These are phyloP conservation scores for Aphaenogaster rudis DNA, from an alignment of 1,140 invertebrate genomes.

Conservation along the genomic window DNA sequence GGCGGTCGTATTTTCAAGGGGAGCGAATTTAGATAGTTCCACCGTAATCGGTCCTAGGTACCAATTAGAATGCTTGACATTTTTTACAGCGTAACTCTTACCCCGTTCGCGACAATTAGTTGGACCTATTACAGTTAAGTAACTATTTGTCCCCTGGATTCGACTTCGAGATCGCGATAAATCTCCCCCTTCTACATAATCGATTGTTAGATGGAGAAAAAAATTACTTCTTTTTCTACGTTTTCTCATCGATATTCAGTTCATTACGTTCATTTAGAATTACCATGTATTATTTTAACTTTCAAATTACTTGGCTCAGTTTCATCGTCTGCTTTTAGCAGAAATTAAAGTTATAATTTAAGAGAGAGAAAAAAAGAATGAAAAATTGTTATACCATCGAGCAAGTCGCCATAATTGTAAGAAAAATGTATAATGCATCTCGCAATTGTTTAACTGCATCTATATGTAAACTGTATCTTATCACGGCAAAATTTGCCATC, in stretches of 20 bases:
- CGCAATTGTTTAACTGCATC: background rate
- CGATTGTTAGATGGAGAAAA: constrained; percentile 12
- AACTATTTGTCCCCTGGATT: constrained; percentile 33
- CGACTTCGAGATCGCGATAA: constrained; percentile 15
- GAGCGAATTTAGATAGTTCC: constrained; percentile 30
- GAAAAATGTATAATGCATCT: background rate
- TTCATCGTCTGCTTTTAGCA: background rate
- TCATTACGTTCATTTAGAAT: constrained; percentile 11
- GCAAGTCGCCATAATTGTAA: background rate
- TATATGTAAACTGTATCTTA: background rate
- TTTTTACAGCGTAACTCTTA: background rate
- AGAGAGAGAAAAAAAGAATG: background rate
- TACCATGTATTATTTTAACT: background rate
- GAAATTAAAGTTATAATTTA: background rate
- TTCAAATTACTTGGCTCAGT: background rate
- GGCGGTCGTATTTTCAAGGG: constrained; percentile 19
- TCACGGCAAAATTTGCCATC: background rate
- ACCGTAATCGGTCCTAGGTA: constrained; percentile 4
- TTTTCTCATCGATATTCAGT: background rate
- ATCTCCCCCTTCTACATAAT: constrained; percentile 27
- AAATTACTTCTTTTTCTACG: background rate
- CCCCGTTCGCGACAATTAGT: background rate
- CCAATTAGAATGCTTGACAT: background rate
- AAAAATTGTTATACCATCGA: background rate
- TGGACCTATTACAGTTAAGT: constrained; percentile 29